A percentile compares a stretch with the other conserved stretches of the same genome.
phyloP scores from a whole-genome alignment of 2,797 vertebrate genomes.

The Myotis daubentonii region DNA sequence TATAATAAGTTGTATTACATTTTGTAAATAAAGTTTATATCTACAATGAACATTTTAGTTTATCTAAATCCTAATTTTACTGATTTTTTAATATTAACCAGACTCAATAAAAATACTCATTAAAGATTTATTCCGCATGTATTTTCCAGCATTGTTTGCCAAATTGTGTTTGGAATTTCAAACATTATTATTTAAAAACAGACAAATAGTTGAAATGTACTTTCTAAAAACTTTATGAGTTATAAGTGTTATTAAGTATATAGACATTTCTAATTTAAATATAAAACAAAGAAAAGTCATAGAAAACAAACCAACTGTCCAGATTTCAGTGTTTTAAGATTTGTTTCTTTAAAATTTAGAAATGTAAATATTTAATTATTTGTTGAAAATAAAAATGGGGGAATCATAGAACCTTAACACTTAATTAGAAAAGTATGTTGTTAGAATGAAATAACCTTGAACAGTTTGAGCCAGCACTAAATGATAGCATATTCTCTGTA shows the following conservation, averaged over 20 bases:
- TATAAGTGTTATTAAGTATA: background rate
- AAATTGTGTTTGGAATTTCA: background rate
- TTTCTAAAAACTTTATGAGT: background rate
- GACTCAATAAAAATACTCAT: background rate
- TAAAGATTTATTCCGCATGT: background rate
- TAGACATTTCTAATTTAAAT: background rate
- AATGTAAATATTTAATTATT: background rate
- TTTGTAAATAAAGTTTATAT: slow-evolving; percentile 39
- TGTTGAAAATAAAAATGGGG: slow-evolving; percentile 1
- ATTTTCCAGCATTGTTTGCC: slow-evolving; percentile 7
- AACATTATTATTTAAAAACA: slow-evolving; percentile 15
- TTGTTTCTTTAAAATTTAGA: background rate
- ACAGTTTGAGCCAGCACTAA: slow-evolving; percentile 7
- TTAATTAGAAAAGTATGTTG: slow-evolving; percentile 37
- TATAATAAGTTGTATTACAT: background rate
- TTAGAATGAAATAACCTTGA: background rate
- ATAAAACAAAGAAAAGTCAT: slow-evolving; percentile 15
- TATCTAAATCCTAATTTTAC: background rate
- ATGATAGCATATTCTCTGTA: background rate
- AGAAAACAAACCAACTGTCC: background rate
- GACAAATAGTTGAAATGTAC: background rate
- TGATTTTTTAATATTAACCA: background rate
- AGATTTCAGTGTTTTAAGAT: background rate
- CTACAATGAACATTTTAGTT: background rate
- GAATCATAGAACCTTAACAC: background rate